A percentile compares a stretch with the other conserved stretches of the same genome.
Evolutionary conservation across 2,113 vertebrate species (phyloP).

Genomic region (Bubo blakistoni): DNA sequence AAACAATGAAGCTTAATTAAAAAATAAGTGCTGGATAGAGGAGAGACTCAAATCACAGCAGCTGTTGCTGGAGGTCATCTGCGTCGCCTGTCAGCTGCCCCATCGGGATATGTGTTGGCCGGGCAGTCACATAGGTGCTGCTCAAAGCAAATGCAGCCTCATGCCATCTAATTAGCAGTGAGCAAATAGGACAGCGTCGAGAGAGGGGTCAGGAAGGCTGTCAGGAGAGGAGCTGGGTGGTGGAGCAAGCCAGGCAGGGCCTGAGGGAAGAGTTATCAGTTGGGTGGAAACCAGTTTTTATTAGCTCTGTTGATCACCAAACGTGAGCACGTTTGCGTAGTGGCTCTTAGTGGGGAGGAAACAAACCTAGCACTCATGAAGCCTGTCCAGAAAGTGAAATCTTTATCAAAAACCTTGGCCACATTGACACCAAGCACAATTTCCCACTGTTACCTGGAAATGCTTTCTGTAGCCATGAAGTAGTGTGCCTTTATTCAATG

Average conservation of each 20-base stretch:
- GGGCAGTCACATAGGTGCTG: background rate
- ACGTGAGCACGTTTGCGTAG: accelerated
- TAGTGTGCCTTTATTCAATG: background rate
- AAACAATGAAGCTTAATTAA: background rate
- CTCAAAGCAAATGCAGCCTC: background rate
- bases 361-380: background rate
- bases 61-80: background rate
- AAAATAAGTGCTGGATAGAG: background rate
- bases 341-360: background rate
- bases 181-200: background rate
- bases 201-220: background rate
- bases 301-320: background rate
- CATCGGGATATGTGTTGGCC: accelerated
- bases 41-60: background rate
- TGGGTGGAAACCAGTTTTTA: background rate
- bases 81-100: background rate
- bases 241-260: accelerated
- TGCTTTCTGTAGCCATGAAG: accelerated
- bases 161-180: background rate
- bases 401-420: background rate
- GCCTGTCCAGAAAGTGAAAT: background rate
- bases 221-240: background rate
- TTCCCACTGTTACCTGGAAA: background rate
- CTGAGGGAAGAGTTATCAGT: background rate
- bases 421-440: accelerated